Evolutionary conservation across 2,888 invertebrate genomes (phyloP), one percentile per base, ranked within the genome.

Genomic region (Rhingia campestris): DNA sequence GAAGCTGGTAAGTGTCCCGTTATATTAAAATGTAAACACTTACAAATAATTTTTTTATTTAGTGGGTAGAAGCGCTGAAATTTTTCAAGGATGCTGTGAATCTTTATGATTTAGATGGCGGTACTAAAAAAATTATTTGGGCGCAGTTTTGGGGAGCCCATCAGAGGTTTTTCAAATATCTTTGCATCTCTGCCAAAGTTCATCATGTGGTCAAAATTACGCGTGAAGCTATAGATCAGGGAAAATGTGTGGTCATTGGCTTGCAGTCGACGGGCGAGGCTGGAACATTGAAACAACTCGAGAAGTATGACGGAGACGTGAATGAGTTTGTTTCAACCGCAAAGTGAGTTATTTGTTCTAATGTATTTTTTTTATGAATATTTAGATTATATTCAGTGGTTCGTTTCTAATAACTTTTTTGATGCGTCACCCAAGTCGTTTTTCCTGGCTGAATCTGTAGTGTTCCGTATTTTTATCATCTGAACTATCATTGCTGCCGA

Each of bases 111-210:
- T 98, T 98, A 0, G 98, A 98, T 91, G 97, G 96, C 87, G 94
- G 97, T 81, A 97, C 97, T 96, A 95, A 96, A 91, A 99, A 99
- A 92, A 97, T 97, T 6, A 98, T 99, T 96, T 99, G 99, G 99
- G 98, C 98, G 0, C 99, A 99, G 92, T 99, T 99, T 93, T 99
- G 99, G 99, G 98, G 98, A 0, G 96, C 98, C 47, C 99, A 99
- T 93, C 99, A 99, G 92, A 93, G 98, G 79, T 99, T 99, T 93
- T 99, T 99, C 93, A 99, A 99, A 91, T 99, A 99, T 91, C 94
- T 99, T 9, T 99, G 99, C 91, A 99, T 99, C 88, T 99, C 99
- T 0, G 96, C 99, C 35, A 99, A 99, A 93, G 98, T 95, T 63
- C 94, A 95, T 89, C 95, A 96, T 91, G 96, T 96, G 0, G 96